These are phyloP conservation scores for Dendrocopos noguchii DNA, from an alignment of 2,113 vertebrate species.

Conservation along the genomic window DNA sequence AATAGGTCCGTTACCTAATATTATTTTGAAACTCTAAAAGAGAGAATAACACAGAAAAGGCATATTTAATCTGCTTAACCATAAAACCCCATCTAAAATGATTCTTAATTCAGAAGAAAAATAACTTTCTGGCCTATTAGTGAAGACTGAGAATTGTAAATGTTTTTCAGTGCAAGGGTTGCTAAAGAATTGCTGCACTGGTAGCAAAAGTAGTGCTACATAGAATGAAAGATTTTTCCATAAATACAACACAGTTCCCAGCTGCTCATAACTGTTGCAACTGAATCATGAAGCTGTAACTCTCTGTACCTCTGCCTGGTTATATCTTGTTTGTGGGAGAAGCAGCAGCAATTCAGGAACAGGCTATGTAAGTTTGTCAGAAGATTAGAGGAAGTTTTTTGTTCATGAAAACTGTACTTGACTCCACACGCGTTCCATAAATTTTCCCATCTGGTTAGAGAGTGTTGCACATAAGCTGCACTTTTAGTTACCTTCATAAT, in stretches of 20 bases:
- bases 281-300: neutral
- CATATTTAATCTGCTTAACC: slow-evolving; percentile 33
- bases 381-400: neutral
- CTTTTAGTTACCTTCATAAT: neutral
- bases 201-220: neutral
- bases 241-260: neutral
- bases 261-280: neutral
- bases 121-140: neutral
- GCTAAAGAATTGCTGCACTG: neutral
- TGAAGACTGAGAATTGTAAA: neutral
- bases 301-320: neutral
- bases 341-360: neutral
- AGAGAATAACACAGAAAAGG: slow-evolving; percentile 31
- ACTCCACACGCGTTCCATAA: neutral
- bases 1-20: slow-evolving; percentile 32
- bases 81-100: slow-evolving; percentile 44
- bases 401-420: neutral
- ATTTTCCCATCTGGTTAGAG: neutral
- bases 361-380: neutral
- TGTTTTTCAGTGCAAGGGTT: neutral
- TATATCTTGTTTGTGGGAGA: neutral
- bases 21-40: slow-evolving; percentile 40
- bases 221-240: neutral
- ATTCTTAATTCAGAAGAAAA: slow-evolving; percentile 22
- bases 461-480: neutral